Evolutionary conservation across 2,888 invertebrate genomes (phyloP).

Genomic region (Nymphalis urticae): DNA sequence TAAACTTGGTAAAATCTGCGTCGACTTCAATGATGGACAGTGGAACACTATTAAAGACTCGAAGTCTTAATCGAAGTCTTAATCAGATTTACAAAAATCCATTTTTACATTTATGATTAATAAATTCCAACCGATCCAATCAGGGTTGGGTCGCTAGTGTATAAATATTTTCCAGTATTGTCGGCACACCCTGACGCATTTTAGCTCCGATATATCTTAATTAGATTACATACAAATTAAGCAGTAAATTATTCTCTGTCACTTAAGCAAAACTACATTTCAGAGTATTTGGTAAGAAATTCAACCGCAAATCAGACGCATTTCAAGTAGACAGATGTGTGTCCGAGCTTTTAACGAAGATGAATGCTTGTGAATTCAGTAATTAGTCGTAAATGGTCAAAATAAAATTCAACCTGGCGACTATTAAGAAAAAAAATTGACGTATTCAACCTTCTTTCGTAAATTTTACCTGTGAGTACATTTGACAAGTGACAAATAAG

Average conservation of each 20-base stretch:
- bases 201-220: constrained; percentile 5
- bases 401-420: background rate
- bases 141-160: too few species aligned
- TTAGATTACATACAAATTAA: constrained; percentile 9
- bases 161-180: too few species aligned
- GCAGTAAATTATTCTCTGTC: constrained; percentile 7
- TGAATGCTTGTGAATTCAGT: background rate
- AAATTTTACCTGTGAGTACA: too few species aligned
- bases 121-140: too few species aligned
- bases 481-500: too few species aligned
- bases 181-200: background rate
- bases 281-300: background rate
- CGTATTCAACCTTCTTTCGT: background rate
- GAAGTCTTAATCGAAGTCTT: too few species aligned
- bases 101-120: too few species aligned
- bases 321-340: constrained; percentile 1
- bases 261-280: background rate
- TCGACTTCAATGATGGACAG: too few species aligned
- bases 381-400: constrained; percentile 7
- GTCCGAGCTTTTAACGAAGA: constrained; percentile 8
- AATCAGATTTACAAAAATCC: too few species aligned
- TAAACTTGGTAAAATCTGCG: too few species aligned
- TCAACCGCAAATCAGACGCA: constrained; percentile 7
- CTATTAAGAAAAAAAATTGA: background rate
- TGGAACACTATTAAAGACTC: too few species aligned